Evolutionary conservation across 2,797 vertebrate genomes (phyloP), one percentile per base, ranked within the genome.

Genomic region (Ceyx erithaca): DNA sequence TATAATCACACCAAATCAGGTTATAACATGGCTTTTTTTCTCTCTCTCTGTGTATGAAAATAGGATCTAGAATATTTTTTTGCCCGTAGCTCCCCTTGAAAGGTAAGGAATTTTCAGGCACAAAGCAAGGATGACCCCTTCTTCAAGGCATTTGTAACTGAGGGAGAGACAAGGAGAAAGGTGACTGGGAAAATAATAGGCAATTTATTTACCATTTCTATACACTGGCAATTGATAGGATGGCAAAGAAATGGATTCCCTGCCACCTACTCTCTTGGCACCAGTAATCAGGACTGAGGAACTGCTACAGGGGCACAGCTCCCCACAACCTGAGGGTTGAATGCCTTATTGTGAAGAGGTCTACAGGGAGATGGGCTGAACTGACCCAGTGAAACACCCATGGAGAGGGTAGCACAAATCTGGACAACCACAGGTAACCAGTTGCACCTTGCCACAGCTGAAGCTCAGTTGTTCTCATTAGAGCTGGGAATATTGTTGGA

Each of bases 1-100:
- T 94, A 87, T 94, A 94, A 92, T 93, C 88, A 94, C 58, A 78
- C 35, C 54, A 80, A 93, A 96, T 89, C 90, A 89, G 58, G 62
- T 93, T 88, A 80, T 86, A 82, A 82, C 68, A 45, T 30, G 40
- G 12, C 23, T 52, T 64, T 45, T 68, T 25, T 28, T 23, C 25
- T 31, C 9, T 63, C 59, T 78, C 21, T 33, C n/a, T 52, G 35
- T 30, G 2, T 55, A 43, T 48, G 37, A 80, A 94, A 95, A 76
- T 10, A 69, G 54, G 83, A 51, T 69, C 35, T 72, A 91, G 41
- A 51, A 67, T 79, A 6, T 12, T 61, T 76, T 89, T 89, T 81
- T 13, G 78, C 55, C 61, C 62, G 25, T 90, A 82, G 35, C 54
- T 89, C 28, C n/a, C 78, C 28, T 46, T 68, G 58, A 85, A 31